Base-by-base conservation (phyloP, 2,113 vertebrate species). In the Tilapia sparmanii region DNA sequence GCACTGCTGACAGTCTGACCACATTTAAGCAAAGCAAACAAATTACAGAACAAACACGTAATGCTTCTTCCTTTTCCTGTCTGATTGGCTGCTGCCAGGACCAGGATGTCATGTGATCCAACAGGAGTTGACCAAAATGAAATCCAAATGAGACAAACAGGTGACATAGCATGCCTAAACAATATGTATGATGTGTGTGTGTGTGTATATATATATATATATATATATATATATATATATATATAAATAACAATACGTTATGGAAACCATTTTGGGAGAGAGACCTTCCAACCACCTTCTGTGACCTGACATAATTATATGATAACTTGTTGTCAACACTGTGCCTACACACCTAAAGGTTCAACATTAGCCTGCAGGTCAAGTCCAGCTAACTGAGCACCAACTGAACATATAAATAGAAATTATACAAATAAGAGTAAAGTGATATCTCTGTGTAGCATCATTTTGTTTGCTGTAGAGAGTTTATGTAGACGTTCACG, bases 1-100 rank as follows among this genome's bases (percentile, higher is more conserved):
- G 24, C 24, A 15, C 54, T 57, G 54, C 22, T 57, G 54, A 24
- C 54, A 50, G 71, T 78, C 71, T 78, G 73, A n/a, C 73, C 73
- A 52, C 45, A 31, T n/a, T 31, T 19, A 19, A 66, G 45, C 63
- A 31, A 87, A 84, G 26, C 10, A 4, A 82, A 26, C 40, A 16
- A 2, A 38, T 54, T 29, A 81, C 71, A 45, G 63, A 86, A 83
- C 10, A 38, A 63, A 83, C 53, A 54, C 16, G 16, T 59, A 29
- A 78, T 1, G 31, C 12, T 83, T 38, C 71, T 1, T n/a, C 31
- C 68, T 47, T 10, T 29, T 82, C 71, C 85, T 13, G 86, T 68
- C 86, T 86, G 91, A 92, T 86, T 90, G 91, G 91, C 88, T 90
- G 91, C 86, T 86, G 92, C 18, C 66, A 11, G 86, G 85, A 87